These are phyloP conservation scores for Centroberyx gerrardi DNA, from an alignment of 2,797 vertebrate genomes.

Conservation along the genomic window DNA sequence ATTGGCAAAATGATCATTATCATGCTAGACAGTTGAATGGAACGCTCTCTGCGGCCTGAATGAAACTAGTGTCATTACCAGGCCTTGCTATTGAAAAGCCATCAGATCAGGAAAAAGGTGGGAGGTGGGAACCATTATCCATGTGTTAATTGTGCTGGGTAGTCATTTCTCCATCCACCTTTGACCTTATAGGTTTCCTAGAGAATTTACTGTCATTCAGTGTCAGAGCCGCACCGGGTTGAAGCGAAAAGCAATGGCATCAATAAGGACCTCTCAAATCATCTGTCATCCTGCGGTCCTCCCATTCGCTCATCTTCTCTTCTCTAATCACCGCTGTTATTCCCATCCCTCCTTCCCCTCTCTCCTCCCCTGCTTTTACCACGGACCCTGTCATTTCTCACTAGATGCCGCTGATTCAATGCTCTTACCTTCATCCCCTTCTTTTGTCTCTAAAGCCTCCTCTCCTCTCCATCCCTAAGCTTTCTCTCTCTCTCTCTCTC, in stretches of 20 bases:
- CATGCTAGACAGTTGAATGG: slow-evolving; percentile 74
- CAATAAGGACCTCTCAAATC: slow-evolving; percentile 49
- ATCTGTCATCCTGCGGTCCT: slow-evolving; percentile 36
- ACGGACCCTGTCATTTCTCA: slow-evolving; percentile 14
- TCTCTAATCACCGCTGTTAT: slow-evolving; percentile 13
- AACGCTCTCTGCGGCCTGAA: slow-evolving; percentile 73
- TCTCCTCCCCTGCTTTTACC: slow-evolving; percentile 6
- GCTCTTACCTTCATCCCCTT: slow-evolving; percentile 7
- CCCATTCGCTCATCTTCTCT: slow-evolving; percentile 24
- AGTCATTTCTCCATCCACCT: slow-evolving; percentile 78
- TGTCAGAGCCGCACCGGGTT: slow-evolving; percentile 28
- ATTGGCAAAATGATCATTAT: slow-evolving; percentile 80
- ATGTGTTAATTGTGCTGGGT: slow-evolving; percentile 75
- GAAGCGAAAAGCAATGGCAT: slow-evolving; percentile 60
- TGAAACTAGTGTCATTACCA: slow-evolving; percentile 76
- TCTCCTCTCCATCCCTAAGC: not conserved
- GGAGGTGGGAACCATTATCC: slow-evolving; percentile 76
- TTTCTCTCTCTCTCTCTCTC: not conserved
- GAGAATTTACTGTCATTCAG: slow-evolving; percentile 59
- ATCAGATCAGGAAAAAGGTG: slow-evolving; percentile 73
- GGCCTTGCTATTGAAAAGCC: slow-evolving; percentile 75
- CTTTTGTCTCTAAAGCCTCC: slow-evolving; percentile 16
- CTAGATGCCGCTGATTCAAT: slow-evolving; percentile 18
- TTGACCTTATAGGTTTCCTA: slow-evolving; percentile 71
- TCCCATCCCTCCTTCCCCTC: slow-evolving; percentile 1